These are phyloP conservation scores for Aspidapion aeneum DNA, from an alignment of 2,888 invertebrate species.

Conservation along the genomic window DNA sequence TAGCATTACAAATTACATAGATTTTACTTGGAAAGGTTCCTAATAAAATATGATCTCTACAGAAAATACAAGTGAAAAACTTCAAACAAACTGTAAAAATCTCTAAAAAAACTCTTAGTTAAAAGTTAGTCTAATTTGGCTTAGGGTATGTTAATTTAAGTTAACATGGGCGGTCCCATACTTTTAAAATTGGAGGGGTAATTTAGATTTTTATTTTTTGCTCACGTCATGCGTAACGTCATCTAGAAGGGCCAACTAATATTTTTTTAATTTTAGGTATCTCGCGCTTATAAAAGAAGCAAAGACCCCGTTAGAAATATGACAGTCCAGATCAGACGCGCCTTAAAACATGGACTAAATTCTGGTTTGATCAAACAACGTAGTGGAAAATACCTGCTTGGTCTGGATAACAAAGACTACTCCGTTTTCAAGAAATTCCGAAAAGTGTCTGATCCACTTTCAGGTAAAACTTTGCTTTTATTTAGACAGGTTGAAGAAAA, in stretches of 20 bases:
- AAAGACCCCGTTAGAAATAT: slow-evolving; percentile 28
- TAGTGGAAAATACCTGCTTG: slow-evolving; percentile 30
- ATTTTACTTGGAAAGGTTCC: too few relatives aligned
- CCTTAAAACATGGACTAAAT: slow-evolving; percentile 33
- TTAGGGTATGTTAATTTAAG: too few relatives aligned
- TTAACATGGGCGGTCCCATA: too few relatives aligned
- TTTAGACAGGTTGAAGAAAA: too few relatives aligned
- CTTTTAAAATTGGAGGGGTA: too few relatives aligned
- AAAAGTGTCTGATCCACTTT: slow-evolving; percentile 14
- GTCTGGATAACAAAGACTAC: slow-evolving; percentile 27
- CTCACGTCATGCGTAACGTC: neutral
- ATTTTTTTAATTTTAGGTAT: slow-evolving; percentile 10
- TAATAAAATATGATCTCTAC: too few relatives aligned
- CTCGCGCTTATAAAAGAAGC: slow-evolving; percentile 18
- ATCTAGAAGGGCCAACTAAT: neutral
- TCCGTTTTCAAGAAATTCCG: slow-evolving; percentile 23
- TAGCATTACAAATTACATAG: too few relatives aligned
- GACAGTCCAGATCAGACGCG: slow-evolving; percentile 30
- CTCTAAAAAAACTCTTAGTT: too few relatives aligned
- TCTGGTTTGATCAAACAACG: slow-evolving; percentile 29
- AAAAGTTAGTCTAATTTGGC: too few relatives aligned
- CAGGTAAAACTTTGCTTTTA: too few relatives aligned
- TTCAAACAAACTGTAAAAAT: too few relatives aligned
- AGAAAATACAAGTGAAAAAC: too few relatives aligned
- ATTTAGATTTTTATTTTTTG: neutral